Evolutionary conservation across 1,140 invertebrate genomes (phyloP), one percentile per base, ranked within the genome.

Genomic region (Drosophila busckii): DNA sequence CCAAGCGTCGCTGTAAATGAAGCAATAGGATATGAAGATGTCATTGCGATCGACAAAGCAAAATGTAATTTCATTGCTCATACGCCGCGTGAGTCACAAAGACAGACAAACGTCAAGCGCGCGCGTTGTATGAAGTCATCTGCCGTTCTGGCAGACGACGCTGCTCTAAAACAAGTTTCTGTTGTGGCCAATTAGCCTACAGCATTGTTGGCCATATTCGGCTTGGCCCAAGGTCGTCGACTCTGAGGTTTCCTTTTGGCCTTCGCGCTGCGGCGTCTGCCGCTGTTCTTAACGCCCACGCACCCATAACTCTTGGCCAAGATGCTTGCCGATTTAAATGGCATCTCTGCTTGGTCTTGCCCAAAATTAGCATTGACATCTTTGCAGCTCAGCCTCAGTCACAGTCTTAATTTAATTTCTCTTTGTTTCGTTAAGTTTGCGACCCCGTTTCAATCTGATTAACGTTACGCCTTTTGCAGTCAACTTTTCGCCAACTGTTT

Each of bases 331-430:
- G 8, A 4, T 9, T 13, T 26, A 16, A 17, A 17, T 41, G 4
- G 10, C 4, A 15, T 13, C 23, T 12, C 10, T 32, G 8, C 17
- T 38, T 52, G 8, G 3, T 22, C 12, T n/a, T 23, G 37, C 9
- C 46, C 23, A 10, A 50, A 52, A 52, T 52, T 52, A 52, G 48
- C 48, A 52, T 52, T n/a, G 37, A 12, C 26, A 50, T 50, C 35
- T 50, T 31, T 40, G 17, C n/a, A n/a, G n/a, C n/a, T n/a, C n/a
- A n/a, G n/a, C n/a, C n/a, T n/a, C n/a, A n/a, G n/a, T n/a, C n/a
- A n/a, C n/a, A n/a, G n/a, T n/a, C n/a, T n/a, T n/a, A n/a, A n/a
- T n/a, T n/a, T n/a, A n/a, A n/a, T n/a, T n/a, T n/a, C n/a, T n/a
- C n/a, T n/a, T n/a, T n/a, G n/a, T n/a, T n/a, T n/a, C n/a, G n/a